phyloP scores from a whole-genome alignment of 2,113 vertebrate species.

The Lepus timidus region DNA sequence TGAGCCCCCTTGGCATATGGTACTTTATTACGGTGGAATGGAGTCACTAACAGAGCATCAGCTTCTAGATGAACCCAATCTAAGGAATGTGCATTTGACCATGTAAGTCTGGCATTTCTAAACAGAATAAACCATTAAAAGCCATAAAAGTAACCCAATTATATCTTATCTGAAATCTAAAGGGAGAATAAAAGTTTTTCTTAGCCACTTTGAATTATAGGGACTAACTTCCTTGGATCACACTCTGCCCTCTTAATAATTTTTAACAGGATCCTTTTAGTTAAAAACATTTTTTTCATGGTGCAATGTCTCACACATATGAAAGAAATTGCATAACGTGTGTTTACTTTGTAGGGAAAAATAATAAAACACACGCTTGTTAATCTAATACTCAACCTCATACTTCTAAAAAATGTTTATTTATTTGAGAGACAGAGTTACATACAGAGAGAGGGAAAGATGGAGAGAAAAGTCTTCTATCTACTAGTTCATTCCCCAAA shows the following conservation, averaged over 20 bases:
- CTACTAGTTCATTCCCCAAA: too few relatives aligned
- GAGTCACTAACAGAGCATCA: neutral
- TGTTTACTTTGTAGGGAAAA: slow-evolving; percentile 11
- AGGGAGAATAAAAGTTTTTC: neutral
- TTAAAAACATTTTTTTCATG: neutral
- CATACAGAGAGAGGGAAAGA: too few relatives aligned
- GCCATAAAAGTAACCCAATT: neutral
- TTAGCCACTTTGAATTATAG: neutral
- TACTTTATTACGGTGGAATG: neutral
- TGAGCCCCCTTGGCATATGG: neutral
- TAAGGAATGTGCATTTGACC: neutral
- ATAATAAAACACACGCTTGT: neutral
- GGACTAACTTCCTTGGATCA: neutral
- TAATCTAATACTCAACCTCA: neutral
- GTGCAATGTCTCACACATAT: neutral
- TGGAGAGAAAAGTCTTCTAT: too few relatives aligned
- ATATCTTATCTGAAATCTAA: neutral
- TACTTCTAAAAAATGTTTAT: too few relatives aligned
- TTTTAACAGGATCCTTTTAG: neutral
- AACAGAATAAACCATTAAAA: neutral
- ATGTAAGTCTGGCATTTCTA: neutral
- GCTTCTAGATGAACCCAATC: neutral
- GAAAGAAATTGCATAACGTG: neutral
- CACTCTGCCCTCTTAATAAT: neutral
- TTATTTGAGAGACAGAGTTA: too few relatives aligned